Conservation (phyloP, 2,113 vertebrate genomes). For the Brachyistius frenatus region DNA sequence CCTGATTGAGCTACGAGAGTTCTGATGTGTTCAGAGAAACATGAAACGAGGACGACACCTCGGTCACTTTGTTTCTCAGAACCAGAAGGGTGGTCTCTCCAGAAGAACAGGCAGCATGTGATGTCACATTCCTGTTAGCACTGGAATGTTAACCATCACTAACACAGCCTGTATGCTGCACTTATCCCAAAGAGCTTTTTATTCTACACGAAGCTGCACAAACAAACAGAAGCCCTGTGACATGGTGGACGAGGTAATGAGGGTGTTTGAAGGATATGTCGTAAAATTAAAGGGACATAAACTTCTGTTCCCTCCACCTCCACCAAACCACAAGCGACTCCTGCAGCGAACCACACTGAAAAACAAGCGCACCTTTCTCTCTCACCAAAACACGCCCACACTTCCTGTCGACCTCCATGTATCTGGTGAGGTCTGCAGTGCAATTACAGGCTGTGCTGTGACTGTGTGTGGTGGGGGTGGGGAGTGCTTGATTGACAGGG, state of each 20-base stretch:
- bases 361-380: conserved; percentile 37
- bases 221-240: conserved; percentile 24
- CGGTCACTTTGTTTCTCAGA: too few relatives aligned
- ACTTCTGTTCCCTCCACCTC: conserved; percentile 37
- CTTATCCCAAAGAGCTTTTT: neutral
- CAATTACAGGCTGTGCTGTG: neutral
- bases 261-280: conserved; percentile 14
- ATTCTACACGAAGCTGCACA: conserved; percentile 5
- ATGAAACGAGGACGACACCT: too few relatives aligned
- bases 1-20: too few relatives aligned
- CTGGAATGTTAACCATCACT: neutral
- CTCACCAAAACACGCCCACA: conserved; percentile 33
- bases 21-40: too few relatives aligned
- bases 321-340: conserved; percentile 26
- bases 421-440: neutral
- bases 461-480: conserved; percentile 5
- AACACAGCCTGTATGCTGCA: neutral
- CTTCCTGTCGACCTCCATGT: conserved; percentile 1
- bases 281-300: conserved; percentile 32
- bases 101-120: neutral
- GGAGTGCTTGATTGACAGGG: too few relatives aligned
- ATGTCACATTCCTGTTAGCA: neutral
- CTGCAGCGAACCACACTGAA: conserved; percentile 16
- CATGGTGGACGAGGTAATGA: conserved; percentile 10
- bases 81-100: neutral